These are phyloP conservation scores for Stenodera caucasica DNA, from an alignment of 2,888 invertebrate species.

Conservation along the genomic window DNA sequence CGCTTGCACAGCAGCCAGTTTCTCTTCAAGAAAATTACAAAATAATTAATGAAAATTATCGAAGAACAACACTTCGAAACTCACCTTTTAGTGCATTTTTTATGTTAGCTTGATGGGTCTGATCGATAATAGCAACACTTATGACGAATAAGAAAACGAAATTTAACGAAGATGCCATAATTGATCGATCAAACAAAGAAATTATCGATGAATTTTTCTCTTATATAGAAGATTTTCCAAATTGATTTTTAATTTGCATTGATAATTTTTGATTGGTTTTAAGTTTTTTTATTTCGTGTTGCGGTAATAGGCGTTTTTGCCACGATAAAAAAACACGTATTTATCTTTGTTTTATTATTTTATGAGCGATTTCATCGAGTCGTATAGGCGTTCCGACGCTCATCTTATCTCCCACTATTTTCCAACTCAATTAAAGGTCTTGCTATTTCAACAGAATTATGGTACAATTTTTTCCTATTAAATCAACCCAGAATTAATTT, in stretches of 20 bases:
- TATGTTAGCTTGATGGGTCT: no score
- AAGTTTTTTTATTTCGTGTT: not conserved
- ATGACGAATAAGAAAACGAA: not conserved
- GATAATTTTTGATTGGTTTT: not conserved
- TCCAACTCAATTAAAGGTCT: not conserved
- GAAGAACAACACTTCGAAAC: no score
- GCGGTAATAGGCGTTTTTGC: not conserved
- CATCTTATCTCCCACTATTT: not conserved
- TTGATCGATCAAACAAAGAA: no score
- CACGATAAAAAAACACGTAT: not conserved
- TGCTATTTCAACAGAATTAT: not conserved
- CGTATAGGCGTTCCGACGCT: not conserved
- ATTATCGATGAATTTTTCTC: not conserved
- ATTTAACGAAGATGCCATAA: not conserved
- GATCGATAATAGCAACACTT: no score
- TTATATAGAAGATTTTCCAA: not conserved
- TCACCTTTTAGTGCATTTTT: no score
- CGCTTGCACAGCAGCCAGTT: no score
- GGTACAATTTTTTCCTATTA: no score
- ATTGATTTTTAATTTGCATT: not conserved
- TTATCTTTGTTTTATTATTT: not conserved
- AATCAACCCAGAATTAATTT: not conserved
- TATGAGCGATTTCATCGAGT: not conserved
- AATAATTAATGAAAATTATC: no score
- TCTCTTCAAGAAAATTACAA: no score